These are phyloP conservation scores for Ceratotherium simum DNA, from an alignment of 2,113 vertebrate species.

Conservation along the genomic window DNA sequence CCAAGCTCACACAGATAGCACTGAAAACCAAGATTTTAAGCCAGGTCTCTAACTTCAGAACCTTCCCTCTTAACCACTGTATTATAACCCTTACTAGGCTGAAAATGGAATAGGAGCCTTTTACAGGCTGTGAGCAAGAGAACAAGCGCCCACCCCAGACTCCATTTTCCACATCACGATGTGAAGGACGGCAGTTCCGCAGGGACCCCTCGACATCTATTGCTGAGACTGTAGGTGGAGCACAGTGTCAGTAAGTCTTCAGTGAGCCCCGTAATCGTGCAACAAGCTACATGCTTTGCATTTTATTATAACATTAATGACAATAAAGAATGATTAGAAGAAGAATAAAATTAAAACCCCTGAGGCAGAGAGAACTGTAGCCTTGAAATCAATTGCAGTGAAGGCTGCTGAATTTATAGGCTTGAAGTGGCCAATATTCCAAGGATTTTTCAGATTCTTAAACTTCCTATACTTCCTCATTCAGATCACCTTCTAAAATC, in stretches of 20 bases:
- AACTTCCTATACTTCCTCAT: not conserved
- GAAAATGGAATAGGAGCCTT: not conserved
- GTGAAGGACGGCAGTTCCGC: not conserved
- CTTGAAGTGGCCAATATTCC: not conserved
- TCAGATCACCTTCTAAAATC: not conserved
- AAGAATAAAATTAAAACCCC: constrained; percentile 69
- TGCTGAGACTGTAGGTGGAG: not conserved
- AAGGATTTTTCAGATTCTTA: constrained; percentile 40
- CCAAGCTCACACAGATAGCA: not conserved
- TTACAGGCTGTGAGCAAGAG: not conserved
- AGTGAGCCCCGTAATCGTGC: constrained; percentile 40
- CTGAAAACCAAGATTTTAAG: not conserved
- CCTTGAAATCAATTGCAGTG: constrained; percentile 58
- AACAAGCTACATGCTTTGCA: not conserved
- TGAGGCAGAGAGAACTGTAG: constrained; percentile 64
- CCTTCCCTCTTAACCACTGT: not conserved
- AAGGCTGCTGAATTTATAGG: constrained; percentile 34
- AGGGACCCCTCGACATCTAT: not conserved
- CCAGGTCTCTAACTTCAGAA: not conserved
- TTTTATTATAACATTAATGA: constrained; percentile 71
- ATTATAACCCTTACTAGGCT: not conserved
- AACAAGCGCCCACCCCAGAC: not conserved
- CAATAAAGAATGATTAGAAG: constrained; percentile 72
- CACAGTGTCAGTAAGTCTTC: not conserved
- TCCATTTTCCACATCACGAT: not conserved